Base-by-base conservation (phyloP, 2,113 vertebrate genomes). In the Dicentrarchus labrax region DNA sequence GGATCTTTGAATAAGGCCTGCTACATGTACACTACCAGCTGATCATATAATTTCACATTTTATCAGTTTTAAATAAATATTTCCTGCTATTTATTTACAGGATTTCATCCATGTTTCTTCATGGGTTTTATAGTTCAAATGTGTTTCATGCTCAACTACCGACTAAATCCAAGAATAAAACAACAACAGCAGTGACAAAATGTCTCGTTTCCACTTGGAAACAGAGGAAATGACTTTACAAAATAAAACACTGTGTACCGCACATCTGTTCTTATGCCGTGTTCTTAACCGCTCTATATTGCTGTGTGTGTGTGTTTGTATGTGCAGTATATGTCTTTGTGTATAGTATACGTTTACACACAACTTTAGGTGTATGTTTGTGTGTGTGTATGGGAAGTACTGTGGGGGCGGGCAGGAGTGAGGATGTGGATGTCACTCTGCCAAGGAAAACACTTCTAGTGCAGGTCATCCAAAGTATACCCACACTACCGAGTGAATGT, bases 391-490 rank as follows among this genome's bases (percentile, higher is more conserved):
- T 85, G 65, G 39, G 60, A 66, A 61, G 83, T 5, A 62, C 16
- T 87, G 83, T 84, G 85, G 85, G 30, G 80, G 87, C 0, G 41
- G 75, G 50, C 60, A 72, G 43, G 74, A 82, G 59, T 80, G 67
- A 84, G 59, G 64, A 81, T 88, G 73, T 64, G 39, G 65, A 80
- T 88, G 88, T 86, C 84, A 81, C 70, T 78, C 79, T 91, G 80
- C 79, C 80, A 87, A 88, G 85, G 72, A 87, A 87, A 86, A 83
- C 76, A 84, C 68, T 78, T 86, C 54, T 72, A 80, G 81, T 50
- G 67, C 72, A 89, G 91, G 86, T 89, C 85, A 83, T 82, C 69
- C 56, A 61, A 38, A 75, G 70, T 57, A 75, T 78, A 85, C 71
- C 82, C 86, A 80, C 84, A 86, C 72, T 78, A 65, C 74, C 75